A percentile compares a stretch with the other conserved stretches of the same genome.
Conservation (phyloP, 2,888 invertebrate genomes). For the Lomographa bimaculata region DNA sequence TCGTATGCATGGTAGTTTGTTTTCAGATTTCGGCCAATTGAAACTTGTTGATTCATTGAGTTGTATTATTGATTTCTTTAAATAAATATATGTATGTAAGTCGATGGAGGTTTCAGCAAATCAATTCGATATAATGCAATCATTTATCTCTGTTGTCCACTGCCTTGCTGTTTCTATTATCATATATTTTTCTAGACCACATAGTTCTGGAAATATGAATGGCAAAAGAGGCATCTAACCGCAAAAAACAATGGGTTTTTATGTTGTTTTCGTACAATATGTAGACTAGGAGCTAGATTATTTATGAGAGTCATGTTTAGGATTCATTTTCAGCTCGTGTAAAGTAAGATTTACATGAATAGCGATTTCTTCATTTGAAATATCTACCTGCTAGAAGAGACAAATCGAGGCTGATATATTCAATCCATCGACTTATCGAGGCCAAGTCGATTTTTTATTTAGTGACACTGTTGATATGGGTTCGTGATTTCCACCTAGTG, state of each 20-base stretch:
- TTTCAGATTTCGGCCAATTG: conserved; percentile 20
- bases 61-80: conserved; percentile 4
- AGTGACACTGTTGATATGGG: conserved; percentile 61
- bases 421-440: conserved; percentile 62
- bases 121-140: conserved; percentile 1
- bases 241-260: conserved; percentile 34
- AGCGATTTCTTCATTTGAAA: conserved; percentile 71
- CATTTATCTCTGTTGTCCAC: conserved; percentile 1
- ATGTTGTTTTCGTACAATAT: conserved; percentile 48
- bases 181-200: conserved; percentile 8
- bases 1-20: conserved; percentile 16
- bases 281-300: conserved; percentile 56
- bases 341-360: conserved; percentile 76
- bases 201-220: conserved; percentile 24
- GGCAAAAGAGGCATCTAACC: conserved; percentile 25
- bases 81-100: conserved; percentile 6
- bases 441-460: conserved; percentile 56
- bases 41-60: conserved; percentile 17
- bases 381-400: conserved; percentile 75
- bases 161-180: conserved; percentile 10
- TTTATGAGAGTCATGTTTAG: conserved; percentile 72
- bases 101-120: background rate
- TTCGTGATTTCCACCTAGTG: conserved; percentile 58
- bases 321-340: conserved; percentile 78
- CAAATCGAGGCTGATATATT: conserved; percentile 74